phyloP scores from a whole-genome alignment of 2,888 invertebrate species.

The Troides helena region DNA sequence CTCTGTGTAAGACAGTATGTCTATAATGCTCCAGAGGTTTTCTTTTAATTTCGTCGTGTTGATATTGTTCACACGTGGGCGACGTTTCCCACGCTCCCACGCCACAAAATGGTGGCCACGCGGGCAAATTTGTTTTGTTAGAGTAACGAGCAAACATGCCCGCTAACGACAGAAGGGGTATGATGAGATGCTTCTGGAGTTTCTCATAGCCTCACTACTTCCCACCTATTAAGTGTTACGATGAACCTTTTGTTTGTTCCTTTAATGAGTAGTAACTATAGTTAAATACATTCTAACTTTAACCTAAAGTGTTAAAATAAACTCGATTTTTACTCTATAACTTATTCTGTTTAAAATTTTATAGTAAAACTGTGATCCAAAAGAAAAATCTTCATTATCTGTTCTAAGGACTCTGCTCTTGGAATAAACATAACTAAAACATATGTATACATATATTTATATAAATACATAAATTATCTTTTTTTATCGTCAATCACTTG shows the following conservation, averaged over 20 bases:
- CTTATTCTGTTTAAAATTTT: no score
- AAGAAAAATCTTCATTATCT: no score
- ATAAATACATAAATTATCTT: no score
- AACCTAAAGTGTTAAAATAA: no score
- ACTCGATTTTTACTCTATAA: no score
- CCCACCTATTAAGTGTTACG: slow-evolving; percentile 17
- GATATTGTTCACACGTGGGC: slow-evolving; percentile 24
- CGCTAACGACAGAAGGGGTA: slow-evolving; percentile 22
- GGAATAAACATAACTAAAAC: no score
- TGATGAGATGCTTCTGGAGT: slow-evolving; percentile 16
- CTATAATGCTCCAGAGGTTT: no score
- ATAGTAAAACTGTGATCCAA: no score
- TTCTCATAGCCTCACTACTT: slow-evolving; percentile 19
- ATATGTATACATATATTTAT: no score
- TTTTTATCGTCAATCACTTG: no score
- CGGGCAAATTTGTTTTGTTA: slow-evolving; percentile 29
- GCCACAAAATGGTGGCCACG: background rate
- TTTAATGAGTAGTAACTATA: background rate
- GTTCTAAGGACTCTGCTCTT: no score
- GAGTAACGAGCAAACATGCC: slow-evolving; percentile 21
- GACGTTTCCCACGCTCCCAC: slow-evolving; percentile 25
- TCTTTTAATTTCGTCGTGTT: slow-evolving; percentile 8
- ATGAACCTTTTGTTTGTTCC: slow-evolving; percentile 15
- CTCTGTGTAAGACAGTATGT: background rate
- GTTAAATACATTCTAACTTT: background rate